Percentiles rank a stretch among this genome's conserved stretches.
These are phyloP conservation scores for Chelmon rostratus DNA, from an alignment of 2,797 vertebrate genomes.

Conservation along the genomic window DNA sequence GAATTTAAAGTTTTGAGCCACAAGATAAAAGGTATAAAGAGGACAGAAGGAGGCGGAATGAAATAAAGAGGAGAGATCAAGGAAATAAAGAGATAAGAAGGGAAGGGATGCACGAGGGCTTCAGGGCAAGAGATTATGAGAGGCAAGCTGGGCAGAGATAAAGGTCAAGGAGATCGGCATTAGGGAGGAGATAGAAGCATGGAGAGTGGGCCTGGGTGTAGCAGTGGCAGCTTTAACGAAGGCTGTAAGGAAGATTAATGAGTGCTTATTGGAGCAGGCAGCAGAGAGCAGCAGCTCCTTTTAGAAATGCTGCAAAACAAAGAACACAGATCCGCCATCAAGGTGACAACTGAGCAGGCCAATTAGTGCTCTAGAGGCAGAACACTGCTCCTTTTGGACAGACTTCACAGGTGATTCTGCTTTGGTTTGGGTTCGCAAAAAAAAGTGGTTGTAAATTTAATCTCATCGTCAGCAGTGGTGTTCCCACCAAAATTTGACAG, in stretches of 20 bases:
- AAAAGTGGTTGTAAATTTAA: not conserved
- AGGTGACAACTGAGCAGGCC: slow-evolving; percentile 51
- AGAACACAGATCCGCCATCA: slow-evolving; percentile 40
- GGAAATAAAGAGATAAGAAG: slow-evolving; percentile 13
- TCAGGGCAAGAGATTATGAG: slow-evolving; percentile 53
- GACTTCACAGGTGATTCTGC: slow-evolving; percentile 17
- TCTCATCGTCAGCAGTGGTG: not conserved
- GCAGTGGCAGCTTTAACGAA: slow-evolving; percentile 73
- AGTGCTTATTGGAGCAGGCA: slow-evolving; percentile 66
- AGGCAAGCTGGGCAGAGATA: slow-evolving; percentile 56
- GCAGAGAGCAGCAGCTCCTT: slow-evolving; percentile 47
- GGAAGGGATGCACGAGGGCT: slow-evolving; percentile 6
- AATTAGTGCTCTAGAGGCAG: slow-evolving; percentile 44
- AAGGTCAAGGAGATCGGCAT: slow-evolving; percentile 59
- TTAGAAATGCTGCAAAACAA: slow-evolving; percentile 60
- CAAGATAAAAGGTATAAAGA: slow-evolving; percentile 8
- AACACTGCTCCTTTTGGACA: slow-evolving; percentile 7
- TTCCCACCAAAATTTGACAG: not conserved
- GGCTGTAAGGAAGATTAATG: slow-evolving; percentile 80
- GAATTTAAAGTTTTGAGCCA: slow-evolving; percentile 28
- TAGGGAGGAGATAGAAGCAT: slow-evolving; percentile 42
- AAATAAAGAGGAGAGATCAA: slow-evolving; percentile 32
- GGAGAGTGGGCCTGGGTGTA: slow-evolving; percentile 39
- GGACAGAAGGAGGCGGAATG: not conserved
- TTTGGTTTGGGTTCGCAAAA: slow-evolving; percentile 16